Percentiles rank a stretch among this genome's conserved stretches.
These are phyloP conservation scores for Heliothis subflexa DNA, from an alignment of 1,140 invertebrate genomes.

Conservation along the genomic window DNA sequence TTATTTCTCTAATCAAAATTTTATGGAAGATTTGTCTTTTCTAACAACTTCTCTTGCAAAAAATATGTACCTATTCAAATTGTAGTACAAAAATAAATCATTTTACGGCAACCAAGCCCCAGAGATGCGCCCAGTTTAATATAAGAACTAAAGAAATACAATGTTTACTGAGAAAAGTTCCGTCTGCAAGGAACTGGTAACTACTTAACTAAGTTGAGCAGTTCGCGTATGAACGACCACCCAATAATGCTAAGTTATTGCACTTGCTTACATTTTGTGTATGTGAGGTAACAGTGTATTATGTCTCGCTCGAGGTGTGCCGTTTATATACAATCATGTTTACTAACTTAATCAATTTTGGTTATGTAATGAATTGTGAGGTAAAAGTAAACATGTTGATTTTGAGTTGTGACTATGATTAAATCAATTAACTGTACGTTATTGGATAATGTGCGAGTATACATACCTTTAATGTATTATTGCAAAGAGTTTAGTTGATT, in stretches of 20 bases:
- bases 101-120: neutral
- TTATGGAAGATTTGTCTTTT: neutral
- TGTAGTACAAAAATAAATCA: neutral
- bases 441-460: too few relatives aligned
- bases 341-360: constrained; percentile 8
- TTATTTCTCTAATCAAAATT: neutral
- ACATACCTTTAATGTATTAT: neutral
- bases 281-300: constrained; percentile 19
- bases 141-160: constrained; percentile 25
- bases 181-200: constrained; percentile 19
- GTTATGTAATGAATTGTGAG: neutral
- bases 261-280: constrained; percentile 19
- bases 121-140: neutral
- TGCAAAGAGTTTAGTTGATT: neutral
- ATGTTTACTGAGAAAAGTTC: constrained; percentile 36
- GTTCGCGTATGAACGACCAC: constrained; percentile 40
- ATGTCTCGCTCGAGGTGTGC: neutral
- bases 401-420: neutral
- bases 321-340: neutral
- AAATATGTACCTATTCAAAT: neutral
- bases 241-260: constrained; percentile 42
- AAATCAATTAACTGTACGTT: too few relatives aligned
- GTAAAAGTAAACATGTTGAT: neutral
- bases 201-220: constrained; percentile 32
- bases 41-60: neutral